phyloP scores from a whole-genome alignment of 2,797 vertebrate species.

The Xyrichtys novacula region DNA sequence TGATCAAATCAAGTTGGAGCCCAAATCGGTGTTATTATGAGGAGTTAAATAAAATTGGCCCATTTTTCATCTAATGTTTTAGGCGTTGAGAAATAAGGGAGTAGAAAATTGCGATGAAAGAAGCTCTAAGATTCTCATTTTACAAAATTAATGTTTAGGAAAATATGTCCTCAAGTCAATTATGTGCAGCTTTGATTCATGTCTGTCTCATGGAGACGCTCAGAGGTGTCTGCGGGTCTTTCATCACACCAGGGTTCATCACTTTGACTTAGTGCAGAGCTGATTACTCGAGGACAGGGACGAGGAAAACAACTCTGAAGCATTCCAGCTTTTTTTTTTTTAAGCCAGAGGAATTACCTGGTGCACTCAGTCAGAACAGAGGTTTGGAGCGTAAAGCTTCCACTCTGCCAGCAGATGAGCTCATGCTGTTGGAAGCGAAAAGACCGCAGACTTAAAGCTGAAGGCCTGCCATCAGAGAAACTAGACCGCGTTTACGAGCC shows the following conservation, averaged over 20 bases:
- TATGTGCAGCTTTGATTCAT: conserved; percentile 46
- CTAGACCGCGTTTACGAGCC: conserved; percentile 38
- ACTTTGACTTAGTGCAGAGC: conserved; percentile 67
- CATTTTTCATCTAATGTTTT: conserved; percentile 36
- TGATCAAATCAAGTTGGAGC: conserved; percentile 39
- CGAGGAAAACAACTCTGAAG: conserved; percentile 60
- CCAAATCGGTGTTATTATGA: conserved; percentile 18
- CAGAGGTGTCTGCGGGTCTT: conserved; percentile 21
- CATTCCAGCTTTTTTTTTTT: conserved; percentile 60
- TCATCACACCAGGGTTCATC: conserved; percentile 49
- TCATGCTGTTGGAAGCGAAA: conserved; percentile 67
- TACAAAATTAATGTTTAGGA: conserved; percentile 25
- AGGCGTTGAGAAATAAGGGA: not conserved
- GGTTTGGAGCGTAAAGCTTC: conserved; percentile 65
- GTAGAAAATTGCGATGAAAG: conserved; percentile 17
- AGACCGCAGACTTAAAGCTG: conserved; percentile 35
- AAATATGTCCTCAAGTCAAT: conserved; percentile 29
- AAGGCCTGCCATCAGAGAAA: conserved; percentile 44
- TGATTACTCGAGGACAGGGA: conserved; percentile 67
- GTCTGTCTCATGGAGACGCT: conserved; percentile 30
- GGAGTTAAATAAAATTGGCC: conserved; percentile 26
- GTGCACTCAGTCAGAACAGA: conserved; percentile 76
- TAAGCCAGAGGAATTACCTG: conserved; percentile 77
- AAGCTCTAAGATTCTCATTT: conserved; percentile 23
- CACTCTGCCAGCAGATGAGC: conserved; percentile 70